Evolutionary conservation across 2,797 vertebrate species (phyloP).

Genomic region (Oophaga sylvatica): DNA sequence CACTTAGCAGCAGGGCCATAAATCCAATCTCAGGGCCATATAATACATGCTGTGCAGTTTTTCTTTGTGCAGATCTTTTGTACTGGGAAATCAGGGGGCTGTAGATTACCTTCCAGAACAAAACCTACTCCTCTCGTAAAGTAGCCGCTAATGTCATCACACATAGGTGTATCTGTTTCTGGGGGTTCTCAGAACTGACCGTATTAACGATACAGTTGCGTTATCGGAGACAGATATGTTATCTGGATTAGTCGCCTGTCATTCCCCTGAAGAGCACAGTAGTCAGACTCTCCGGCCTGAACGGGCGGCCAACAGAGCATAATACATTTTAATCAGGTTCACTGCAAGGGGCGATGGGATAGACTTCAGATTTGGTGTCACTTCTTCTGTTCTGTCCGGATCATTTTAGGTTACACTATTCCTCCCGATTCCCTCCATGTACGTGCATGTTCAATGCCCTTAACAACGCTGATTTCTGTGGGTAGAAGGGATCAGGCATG

Average conservation of each 20-base stretch:
- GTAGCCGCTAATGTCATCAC: neutral
- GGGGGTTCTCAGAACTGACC: neutral
- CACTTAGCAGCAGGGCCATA: slow-evolving; percentile 51
- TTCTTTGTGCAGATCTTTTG: slow-evolving; percentile 11
- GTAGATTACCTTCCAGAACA: neutral
- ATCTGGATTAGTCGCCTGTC: neutral
- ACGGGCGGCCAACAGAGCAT: neutral
- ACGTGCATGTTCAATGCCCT: too few species aligned
- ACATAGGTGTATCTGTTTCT: neutral
- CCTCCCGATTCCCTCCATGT: too few species aligned
- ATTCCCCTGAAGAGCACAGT: neutral
- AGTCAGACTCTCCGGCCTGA: neutral
- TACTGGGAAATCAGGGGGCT: neutral
- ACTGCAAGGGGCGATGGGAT: neutral
- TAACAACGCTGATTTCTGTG: too few species aligned
- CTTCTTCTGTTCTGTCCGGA: neutral
- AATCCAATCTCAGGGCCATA: slow-evolving; percentile 16
- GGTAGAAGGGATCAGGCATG: too few species aligned
- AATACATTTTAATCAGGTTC: neutral
- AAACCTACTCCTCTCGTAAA: neutral
- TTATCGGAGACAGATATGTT: neutral
- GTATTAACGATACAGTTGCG: neutral
- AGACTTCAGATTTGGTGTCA: neutral
- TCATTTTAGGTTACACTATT: neutral
- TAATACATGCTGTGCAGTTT: neutral